Conservation (phyloP, 2,888 invertebrate genomes). For the Euplagia quadripunctaria region DNA sequence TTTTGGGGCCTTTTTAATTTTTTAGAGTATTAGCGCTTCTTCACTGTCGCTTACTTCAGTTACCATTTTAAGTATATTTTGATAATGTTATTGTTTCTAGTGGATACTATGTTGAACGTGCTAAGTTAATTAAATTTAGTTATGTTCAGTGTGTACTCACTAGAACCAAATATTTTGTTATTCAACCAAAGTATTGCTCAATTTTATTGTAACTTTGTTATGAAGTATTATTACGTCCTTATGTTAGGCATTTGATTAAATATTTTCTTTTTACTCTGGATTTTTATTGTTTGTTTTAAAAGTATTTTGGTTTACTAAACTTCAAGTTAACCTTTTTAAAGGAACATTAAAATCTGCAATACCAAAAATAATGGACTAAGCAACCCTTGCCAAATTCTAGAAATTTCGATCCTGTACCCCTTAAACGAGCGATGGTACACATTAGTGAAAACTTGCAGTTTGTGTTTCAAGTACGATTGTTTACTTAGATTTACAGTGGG, state of each 20-base stretch:
- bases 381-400: no score
- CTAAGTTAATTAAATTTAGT: constrained; percentile 18
- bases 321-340: no score
- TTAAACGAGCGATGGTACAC: no score
- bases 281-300: constrained; percentile 20
- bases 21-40: constrained; percentile 53
- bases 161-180: constrained; percentile 55
- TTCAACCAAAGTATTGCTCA: constrained; percentile 79
- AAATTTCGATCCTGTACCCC: no score
- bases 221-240: constrained; percentile 58
- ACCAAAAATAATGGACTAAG: no score
- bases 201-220: constrained; percentile 59
- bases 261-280: constrained; percentile 45
- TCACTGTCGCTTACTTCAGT: constrained; percentile 71
- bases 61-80: constrained; percentile 60
- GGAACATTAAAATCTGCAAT: no score
- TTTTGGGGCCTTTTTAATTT: constrained; percentile 43
- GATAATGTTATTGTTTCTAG: constrained; percentile 34
- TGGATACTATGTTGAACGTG: constrained; percentile 28
- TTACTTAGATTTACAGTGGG: no score
- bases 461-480: no score
- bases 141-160: constrained; percentile 42
- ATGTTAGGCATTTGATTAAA: constrained; percentile 66
- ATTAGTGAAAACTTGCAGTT: no score
- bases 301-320: background rate